phyloP scores from a whole-genome alignment of 2,888 invertebrate genomes.

The Eupsilia transversa region DNA sequence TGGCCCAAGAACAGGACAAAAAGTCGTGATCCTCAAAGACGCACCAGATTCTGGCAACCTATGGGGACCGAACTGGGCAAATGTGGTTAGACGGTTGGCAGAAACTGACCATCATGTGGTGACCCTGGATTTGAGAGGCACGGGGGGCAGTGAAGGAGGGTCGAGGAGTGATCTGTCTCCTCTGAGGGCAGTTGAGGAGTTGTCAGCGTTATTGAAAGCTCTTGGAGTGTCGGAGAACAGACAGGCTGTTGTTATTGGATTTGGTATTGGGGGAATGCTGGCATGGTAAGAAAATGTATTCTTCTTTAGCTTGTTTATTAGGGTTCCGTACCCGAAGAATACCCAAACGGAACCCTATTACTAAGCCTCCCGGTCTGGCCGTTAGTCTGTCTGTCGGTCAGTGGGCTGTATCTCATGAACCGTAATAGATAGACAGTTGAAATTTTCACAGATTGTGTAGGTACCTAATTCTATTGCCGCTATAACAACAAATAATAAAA shows the following conservation, averaged over 20 bases:
- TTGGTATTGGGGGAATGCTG: constrained; percentile 88
- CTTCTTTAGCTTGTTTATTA: neutral
- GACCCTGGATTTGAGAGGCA: constrained; percentile 85
- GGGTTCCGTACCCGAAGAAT: too few species aligned
- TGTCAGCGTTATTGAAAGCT: constrained; percentile 79
- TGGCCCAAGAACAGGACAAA: constrained; percentile 81
- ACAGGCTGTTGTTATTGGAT: constrained; percentile 84
- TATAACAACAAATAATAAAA: too few species aligned
- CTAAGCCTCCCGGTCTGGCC: too few species aligned
- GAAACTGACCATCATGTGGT: constrained; percentile 82
- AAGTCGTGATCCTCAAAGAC: constrained; percentile 84
- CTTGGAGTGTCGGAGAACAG: constrained; percentile 80
- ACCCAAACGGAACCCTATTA: too few species aligned
- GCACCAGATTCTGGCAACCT: constrained; percentile 83
- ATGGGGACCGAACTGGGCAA: constrained; percentile 83
- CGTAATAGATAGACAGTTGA: too few species aligned
- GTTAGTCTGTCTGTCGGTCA: too few species aligned
- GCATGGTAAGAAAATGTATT: constrained; percentile 79
- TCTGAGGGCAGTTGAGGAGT: constrained; percentile 83
- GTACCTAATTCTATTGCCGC: too few species aligned
- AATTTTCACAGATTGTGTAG: too few species aligned
- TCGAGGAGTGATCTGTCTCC: constrained; percentile 81
- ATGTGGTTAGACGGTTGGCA: constrained; percentile 77
- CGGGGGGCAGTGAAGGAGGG: constrained; percentile 86
- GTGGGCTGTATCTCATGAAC: too few species aligned